Evolutionary conservation across 2,888 invertebrate genomes (phyloP).

Genomic region (Neoascia interrupta): DNA sequence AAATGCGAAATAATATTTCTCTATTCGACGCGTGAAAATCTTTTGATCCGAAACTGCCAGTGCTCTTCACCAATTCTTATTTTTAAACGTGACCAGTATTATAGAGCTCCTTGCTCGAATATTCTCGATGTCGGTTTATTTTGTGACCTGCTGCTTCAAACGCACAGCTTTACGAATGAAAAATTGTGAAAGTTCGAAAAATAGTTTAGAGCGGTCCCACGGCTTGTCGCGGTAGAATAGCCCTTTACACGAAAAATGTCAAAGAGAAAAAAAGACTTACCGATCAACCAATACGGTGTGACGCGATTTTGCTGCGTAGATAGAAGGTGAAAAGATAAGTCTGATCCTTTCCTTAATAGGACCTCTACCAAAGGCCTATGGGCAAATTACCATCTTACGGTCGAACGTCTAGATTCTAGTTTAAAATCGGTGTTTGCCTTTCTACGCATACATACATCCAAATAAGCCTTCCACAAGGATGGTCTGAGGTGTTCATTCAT

Average conservation of each 20-base stretch:
- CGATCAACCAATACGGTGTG: background rate
- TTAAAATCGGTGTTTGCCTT: constrained; percentile 37
- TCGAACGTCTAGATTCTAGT: constrained; percentile 41
- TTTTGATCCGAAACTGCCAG: background rate
- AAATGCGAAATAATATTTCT: constrained; percentile 3
- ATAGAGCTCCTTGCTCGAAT: background rate
- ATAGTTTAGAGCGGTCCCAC: constrained; percentile 22
- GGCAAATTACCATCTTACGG: background rate
- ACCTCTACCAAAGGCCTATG: no score
- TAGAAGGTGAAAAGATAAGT: constrained; percentile 36
- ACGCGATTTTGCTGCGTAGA: no score
- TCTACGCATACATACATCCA: constrained; percentile 4
- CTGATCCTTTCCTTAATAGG: no score
- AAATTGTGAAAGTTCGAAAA: constrained; percentile 23
- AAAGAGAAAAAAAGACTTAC: constrained; percentile 21
- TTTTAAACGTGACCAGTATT: constrained; percentile 41
- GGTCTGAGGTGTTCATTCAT: constrained; percentile 12
- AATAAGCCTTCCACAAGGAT: constrained; percentile 35
- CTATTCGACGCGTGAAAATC: background rate
- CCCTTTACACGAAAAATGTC: constrained; percentile 11
- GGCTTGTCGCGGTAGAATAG: constrained; percentile 12
- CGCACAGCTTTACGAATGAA: constrained; percentile 6
- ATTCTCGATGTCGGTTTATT: constrained; percentile 10
- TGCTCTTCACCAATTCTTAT: constrained; percentile 8
- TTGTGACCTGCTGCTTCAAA: constrained; percentile 26